phyloP scores from a whole-genome alignment of 92 coral and sea anemone species.

The Zoanthus gigantus region DNA sequence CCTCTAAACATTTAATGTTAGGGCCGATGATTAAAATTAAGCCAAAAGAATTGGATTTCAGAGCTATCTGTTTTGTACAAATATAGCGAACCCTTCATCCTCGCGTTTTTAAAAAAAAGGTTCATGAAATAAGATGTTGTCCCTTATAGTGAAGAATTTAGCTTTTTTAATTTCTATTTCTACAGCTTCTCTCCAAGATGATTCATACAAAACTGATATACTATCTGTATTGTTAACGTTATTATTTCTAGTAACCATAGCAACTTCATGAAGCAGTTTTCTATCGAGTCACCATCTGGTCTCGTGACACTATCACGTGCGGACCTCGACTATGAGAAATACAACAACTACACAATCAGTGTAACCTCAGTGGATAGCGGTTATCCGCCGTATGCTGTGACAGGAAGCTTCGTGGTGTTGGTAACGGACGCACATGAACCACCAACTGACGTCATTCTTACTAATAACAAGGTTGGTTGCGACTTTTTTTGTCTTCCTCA shows the following conservation, averaged over 20 bases:
- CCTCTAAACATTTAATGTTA: too few species aligned
- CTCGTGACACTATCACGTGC: slow-evolving; percentile 63
- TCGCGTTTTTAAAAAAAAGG: too few species aligned
- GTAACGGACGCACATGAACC: slow-evolving; percentile 85
- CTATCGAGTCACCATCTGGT: slow-evolving; percentile 79
- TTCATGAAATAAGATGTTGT: too few species aligned
- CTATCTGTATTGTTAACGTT: background rate
- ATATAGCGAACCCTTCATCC: too few species aligned
- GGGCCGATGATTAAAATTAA: too few species aligned
- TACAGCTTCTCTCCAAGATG: background rate
- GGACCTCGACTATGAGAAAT: slow-evolving; percentile 79
- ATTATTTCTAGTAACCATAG: slow-evolving; percentile 46
- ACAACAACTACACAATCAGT: slow-evolving; percentile 63
- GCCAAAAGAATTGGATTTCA: too few species aligned
- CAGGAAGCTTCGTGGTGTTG: slow-evolving; percentile 71
- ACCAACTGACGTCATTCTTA: slow-evolving; percentile 80
- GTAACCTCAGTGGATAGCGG: slow-evolving; percentile 89
- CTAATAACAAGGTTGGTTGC: slow-evolving; percentile 58
- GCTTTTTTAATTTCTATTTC: too few species aligned
- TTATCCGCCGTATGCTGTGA: slow-evolving; percentile 79
- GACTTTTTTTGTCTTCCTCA: background rate
- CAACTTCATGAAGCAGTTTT: slow-evolving; percentile 53
- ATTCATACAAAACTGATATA: background rate
- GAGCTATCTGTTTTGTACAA: too few species aligned
- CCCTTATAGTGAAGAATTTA: too few species aligned